Conservation (phyloP, 2,797 vertebrate genomes). For the Liasis olivaceus region DNA sequence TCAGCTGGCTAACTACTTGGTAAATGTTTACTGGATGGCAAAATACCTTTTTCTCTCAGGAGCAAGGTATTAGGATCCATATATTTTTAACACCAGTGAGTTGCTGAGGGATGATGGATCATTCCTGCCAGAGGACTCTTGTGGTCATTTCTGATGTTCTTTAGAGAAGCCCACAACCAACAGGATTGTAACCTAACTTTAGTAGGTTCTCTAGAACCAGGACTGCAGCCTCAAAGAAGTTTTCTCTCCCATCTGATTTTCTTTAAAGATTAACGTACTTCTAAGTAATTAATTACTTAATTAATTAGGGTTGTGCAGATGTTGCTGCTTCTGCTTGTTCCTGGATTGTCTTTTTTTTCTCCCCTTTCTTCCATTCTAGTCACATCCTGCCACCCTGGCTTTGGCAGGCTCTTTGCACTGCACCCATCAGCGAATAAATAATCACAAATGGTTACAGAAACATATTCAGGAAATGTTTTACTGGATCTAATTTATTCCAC, state of each 20-base stretch:
- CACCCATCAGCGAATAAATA: slow-evolving; percentile 67
- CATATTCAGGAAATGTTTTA: slow-evolving; percentile 56
- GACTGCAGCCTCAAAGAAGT: neutral
- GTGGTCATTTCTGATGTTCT: neutral
- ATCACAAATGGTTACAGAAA: slow-evolving; percentile 58
- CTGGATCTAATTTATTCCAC: slow-evolving; percentile 62
- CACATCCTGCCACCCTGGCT: slow-evolving; percentile 38
- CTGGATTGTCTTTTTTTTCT: slow-evolving; percentile 40
- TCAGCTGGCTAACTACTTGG: neutral
- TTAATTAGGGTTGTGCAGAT: slow-evolving; percentile 10
- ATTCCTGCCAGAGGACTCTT: neutral
- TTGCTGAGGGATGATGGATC: neutral
- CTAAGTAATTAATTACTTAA: slow-evolving; percentile 41
- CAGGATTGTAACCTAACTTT: neutral
- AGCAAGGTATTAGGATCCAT: neutral
- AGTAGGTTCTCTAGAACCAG: neutral
- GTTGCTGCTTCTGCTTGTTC: slow-evolving; percentile 1
- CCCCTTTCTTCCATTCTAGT: slow-evolving; percentile 58
- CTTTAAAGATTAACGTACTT: neutral
- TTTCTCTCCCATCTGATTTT: neutral
- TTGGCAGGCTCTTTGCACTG: slow-evolving; percentile 55
- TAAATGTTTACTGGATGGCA: neutral
- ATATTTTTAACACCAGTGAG: neutral
- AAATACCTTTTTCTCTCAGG: neutral
- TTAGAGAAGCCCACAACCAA: neutral